Evolutionary conservation across 2,888 invertebrate species (phyloP).

Genomic region (Idaea biselata): DNA sequence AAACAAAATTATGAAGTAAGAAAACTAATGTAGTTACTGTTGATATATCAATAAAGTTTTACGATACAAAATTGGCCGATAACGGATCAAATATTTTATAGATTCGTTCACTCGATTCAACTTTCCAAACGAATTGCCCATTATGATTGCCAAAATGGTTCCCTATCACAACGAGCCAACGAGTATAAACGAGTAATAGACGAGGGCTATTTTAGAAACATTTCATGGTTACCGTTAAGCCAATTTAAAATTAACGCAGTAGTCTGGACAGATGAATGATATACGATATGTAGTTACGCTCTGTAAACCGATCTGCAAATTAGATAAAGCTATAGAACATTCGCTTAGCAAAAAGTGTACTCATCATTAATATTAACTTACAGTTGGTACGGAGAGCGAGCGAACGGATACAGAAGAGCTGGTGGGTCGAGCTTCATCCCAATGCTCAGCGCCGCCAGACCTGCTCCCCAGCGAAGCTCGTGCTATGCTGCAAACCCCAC

Average conservation of each 20-base stretch:
- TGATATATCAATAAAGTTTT: background rate
- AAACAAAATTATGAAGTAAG: background rate
- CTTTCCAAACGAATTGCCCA: background rate
- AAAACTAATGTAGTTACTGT: background rate
- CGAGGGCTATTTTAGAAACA: background rate
- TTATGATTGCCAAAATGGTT: slow-evolving; percentile 1
- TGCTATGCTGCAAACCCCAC: slow-evolving; percentile 64
- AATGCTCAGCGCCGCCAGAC: slow-evolving; percentile 83
- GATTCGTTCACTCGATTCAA: background rate
- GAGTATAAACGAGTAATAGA: background rate
- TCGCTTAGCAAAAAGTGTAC: background rate
- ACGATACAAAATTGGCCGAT: background rate
- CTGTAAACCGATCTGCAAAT: background rate
- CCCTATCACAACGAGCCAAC: background rate
- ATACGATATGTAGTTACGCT: background rate
- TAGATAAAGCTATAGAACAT: background rate
- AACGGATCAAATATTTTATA: background rate
- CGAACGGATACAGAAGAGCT: slow-evolving; percentile 86
- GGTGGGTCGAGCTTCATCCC: slow-evolving; percentile 83
- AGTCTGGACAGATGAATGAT: background rate
- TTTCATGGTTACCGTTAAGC: background rate
- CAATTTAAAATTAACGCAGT: background rate
- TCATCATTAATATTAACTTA: slow-evolving; percentile 33
- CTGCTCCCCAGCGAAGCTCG: slow-evolving; percentile 80
- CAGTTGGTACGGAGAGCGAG: slow-evolving; percentile 83